These are phyloP conservation scores for Holotrichia oblita DNA, from an alignment of 1,140 invertebrate species.

Conservation along the genomic window DNA sequence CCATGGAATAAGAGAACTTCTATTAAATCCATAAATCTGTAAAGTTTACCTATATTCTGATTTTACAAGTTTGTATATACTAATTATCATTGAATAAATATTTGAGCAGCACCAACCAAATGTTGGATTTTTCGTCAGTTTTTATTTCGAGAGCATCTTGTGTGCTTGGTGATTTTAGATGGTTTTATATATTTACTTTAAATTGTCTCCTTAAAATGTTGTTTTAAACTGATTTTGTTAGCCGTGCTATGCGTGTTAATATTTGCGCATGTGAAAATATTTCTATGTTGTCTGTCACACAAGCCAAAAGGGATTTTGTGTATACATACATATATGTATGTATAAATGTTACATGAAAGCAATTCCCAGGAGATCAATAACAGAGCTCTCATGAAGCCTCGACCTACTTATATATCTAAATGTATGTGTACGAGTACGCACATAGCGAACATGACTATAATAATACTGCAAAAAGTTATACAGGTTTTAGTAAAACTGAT, in stretches of 20 bases:
- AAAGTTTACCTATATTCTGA: too few relatives aligned
- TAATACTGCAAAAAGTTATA: too few relatives aligned
- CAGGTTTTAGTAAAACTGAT: too few relatives aligned
- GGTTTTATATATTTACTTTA: too few relatives aligned
- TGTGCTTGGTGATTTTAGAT: too few relatives aligned
- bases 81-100: too few relatives aligned
- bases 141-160: too few relatives aligned
- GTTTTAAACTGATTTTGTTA: not conserved
- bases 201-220: not conserved
- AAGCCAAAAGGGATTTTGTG: not conserved
- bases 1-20: too few relatives aligned
- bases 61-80: too few relatives aligned
- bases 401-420: not conserved
- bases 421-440: not conserved
- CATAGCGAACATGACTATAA: not conserved
- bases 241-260: not conserved
- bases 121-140: too few relatives aligned
- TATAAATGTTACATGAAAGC: constrained; percentile 17
- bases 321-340: not conserved
- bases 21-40: too few relatives aligned
- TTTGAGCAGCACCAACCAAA: too few relatives aligned
- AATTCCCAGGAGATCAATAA: not conserved
- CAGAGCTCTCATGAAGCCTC: not conserved
- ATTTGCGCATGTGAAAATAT: not conserved
- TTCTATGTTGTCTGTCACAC: not conserved